phyloP scores from a whole-genome alignment of 2,888 invertebrate species.

The Drosophila crucigera region DNA sequence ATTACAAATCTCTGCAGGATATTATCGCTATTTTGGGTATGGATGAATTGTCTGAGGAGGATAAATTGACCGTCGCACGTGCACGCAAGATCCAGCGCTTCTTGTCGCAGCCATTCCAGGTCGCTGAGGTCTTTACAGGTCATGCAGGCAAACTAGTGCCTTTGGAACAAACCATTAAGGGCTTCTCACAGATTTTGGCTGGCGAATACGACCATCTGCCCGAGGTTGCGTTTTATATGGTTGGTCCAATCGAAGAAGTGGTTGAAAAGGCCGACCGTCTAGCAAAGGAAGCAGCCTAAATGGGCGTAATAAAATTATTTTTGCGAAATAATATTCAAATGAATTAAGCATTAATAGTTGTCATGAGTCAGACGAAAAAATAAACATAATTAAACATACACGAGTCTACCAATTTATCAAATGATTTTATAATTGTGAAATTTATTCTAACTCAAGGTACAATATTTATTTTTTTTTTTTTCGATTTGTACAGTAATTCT shows the following conservation, averaged over 20 bases:
- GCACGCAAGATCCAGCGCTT: constrained; percentile 98
- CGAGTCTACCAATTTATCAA: neutral
- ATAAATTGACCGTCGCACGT: constrained; percentile 96
- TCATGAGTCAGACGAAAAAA: constrained; percentile 40
- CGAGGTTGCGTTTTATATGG: constrained; percentile 98
- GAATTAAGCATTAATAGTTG: constrained; percentile 63
- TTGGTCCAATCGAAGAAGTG: constrained; percentile 96
- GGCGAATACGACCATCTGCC: constrained; percentile 96
- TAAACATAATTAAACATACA: constrained; percentile 34
- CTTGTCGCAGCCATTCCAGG: constrained; percentile 96
- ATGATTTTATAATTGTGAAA: neutral
- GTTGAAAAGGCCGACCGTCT: constrained; percentile 91
- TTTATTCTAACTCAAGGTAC: neutral
- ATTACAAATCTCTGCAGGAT: constrained; percentile 91
- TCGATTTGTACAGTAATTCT: neutral
- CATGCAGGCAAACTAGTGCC: constrained; percentile 96
- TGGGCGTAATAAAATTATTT: constrained; percentile 1
- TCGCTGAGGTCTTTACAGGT: constrained; percentile 97
- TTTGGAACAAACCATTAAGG: constrained; percentile 94
- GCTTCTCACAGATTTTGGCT: constrained; percentile 93
- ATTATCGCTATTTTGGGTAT: constrained; percentile 98
- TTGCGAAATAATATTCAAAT: constrained; percentile 46
- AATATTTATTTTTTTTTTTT: neutral
- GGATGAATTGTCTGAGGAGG: constrained; percentile 97
- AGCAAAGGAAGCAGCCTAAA: constrained; percentile 79